A percentile compares a stretch with the other conserved stretches of the same genome.
Conservation (phyloP, 2,888 invertebrate species). For the Spilosoma lubricipeda region DNA sequence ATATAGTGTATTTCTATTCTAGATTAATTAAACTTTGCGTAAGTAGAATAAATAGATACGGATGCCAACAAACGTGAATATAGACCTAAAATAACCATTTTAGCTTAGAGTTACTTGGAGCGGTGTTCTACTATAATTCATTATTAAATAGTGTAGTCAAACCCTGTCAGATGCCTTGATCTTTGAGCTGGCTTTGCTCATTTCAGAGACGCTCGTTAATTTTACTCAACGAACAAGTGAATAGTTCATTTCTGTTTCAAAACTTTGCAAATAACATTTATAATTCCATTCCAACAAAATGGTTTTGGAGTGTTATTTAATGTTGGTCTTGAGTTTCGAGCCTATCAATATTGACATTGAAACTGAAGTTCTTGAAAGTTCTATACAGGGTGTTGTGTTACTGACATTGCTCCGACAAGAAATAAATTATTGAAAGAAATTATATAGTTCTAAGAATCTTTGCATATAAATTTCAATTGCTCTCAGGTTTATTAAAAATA, state of each 20-base stretch:
- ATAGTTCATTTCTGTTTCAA: slow-evolving; percentile 1
- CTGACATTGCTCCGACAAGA: not conserved
- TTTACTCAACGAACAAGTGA: not conserved
- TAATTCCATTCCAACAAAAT: not conserved
- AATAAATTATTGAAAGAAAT: not conserved
- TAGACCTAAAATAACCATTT: not conserved
- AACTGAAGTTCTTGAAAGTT: not conserved
- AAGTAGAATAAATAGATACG: not conserved
- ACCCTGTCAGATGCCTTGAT: not conserved
- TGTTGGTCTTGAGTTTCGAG: not conserved
- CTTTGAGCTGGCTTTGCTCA: not conserved
- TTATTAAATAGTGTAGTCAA: not conserved
- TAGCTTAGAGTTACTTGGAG: not conserved
- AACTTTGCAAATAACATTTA: not conserved
- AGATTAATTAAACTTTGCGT: not conserved
- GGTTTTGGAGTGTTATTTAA: slow-evolving; percentile 2
- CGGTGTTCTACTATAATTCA: not conserved
- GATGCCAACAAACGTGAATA: not conserved
- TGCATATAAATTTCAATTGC: not conserved
- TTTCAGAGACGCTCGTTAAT: not conserved
- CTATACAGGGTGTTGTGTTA: not conserved
- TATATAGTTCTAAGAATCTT: not conserved
- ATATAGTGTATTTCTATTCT: not conserved
- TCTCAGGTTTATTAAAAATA: not conserved
- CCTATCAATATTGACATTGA: not conserved